These are phyloP conservation scores for Propithecus deckenii DNA, from an alignment of 2,797 vertebrate genomes.

Conservation along the genomic window DNA sequence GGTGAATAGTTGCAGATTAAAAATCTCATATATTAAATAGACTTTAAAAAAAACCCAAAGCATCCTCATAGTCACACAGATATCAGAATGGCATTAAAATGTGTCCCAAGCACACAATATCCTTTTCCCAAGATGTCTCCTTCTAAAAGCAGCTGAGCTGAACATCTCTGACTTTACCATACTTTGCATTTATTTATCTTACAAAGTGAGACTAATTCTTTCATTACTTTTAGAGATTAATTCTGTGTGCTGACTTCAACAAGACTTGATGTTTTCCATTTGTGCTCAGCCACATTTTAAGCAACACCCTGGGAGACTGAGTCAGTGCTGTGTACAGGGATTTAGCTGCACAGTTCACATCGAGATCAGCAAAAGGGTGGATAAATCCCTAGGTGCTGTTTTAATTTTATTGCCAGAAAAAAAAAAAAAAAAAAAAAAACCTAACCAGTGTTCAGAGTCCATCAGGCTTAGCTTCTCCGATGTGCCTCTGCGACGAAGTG, in stretches of 20 bases:
- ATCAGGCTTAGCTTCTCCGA: background rate
- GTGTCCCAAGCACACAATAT: background rate
- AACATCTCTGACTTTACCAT: constrained; percentile 1
- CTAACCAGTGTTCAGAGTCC: background rate
- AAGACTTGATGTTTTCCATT: constrained; percentile 65
- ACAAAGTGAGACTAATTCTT: constrained; percentile 55
- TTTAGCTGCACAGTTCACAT: constrained; percentile 44
- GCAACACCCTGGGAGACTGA: constrained; percentile 4
- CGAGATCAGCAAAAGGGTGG: constrained; percentile 67
- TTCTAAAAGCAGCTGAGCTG: constrained; percentile 21
- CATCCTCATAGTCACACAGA: background rate
- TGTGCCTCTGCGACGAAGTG: background rate
- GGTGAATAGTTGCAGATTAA: background rate
- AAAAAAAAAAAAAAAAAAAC: background rate
- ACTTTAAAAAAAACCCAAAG: background rate
- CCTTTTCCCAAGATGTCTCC: background rate
- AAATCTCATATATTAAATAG: background rate
- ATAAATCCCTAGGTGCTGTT: constrained; percentile 53
- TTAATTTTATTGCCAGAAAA: constrained; percentile 53
- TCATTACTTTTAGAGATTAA: constrained; percentile 63
- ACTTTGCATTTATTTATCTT: constrained; percentile 48
- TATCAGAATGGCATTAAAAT: background rate
- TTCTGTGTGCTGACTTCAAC: constrained; percentile 67
- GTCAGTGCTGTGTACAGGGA: constrained; percentile 48
- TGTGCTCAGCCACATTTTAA: constrained; percentile 54